Percentiles rank a stretch among this genome's conserved stretches.
Evolutionary conservation across 2,797 vertebrate species (phyloP).

Genomic region (Anniella stebbinsi): DNA sequence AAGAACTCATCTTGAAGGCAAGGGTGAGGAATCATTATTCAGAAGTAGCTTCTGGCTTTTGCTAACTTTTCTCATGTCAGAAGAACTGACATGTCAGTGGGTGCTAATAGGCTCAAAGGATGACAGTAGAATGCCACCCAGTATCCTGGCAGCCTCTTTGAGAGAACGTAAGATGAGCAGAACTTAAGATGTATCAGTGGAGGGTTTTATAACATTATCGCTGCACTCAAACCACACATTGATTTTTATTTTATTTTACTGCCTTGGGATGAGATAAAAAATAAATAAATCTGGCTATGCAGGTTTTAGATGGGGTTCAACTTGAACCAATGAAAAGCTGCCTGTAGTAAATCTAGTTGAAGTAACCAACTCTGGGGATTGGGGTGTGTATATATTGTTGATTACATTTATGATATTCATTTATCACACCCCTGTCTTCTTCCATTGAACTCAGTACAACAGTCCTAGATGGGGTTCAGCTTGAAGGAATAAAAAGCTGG

Average conservation of each 20-base stretch:
- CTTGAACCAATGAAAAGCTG: not conserved
- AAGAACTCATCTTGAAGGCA: constrained; percentile 1
- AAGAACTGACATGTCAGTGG: not conserved
- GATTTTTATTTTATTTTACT: too few species aligned
- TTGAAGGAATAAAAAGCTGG: not conserved
- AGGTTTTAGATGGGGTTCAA: not conserved
- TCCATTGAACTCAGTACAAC: too few species aligned
- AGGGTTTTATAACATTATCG: not conserved
- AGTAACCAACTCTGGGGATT: too few species aligned
- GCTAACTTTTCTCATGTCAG: not conserved
- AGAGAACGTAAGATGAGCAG: not conserved
- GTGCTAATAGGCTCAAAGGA: not conserved
- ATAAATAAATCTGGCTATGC: not conserved
- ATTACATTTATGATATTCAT: too few species aligned
- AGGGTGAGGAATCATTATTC: not conserved
- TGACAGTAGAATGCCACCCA: not conserved
- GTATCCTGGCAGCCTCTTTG: not conserved
- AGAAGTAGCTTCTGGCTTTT: constrained; percentile 12
- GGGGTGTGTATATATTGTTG: too few species aligned
- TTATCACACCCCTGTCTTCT: too few species aligned
- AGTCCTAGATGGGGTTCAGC: not conserved
- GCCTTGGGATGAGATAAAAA: not conserved
- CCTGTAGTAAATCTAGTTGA: too few species aligned
- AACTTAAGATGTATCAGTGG: too few species aligned
- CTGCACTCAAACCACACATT: not conserved